phyloP scores from a whole-genome alignment of 2,797 vertebrate species.

The Hoplostethus mediterraneus region DNA sequence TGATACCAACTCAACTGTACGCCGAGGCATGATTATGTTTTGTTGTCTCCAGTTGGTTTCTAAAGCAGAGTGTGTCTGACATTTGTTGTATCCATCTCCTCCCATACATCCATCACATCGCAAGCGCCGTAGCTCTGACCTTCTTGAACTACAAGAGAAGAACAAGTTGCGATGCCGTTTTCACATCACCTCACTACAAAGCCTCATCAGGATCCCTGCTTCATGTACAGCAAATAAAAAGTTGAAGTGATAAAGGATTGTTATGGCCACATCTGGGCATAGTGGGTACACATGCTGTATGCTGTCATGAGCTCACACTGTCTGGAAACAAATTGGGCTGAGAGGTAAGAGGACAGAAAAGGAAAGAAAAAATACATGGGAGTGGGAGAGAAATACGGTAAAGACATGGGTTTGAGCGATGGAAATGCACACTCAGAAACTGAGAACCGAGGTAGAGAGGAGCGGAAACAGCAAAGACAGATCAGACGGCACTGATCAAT shows the following conservation, averaged over 20 bases:
- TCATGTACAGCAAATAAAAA: constrained; percentile 27
- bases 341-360: not conserved
- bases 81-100: constrained; percentile 32
- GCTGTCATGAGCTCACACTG: not conserved
- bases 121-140: not conserved
- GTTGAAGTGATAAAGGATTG: constrained; percentile 17
- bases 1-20: constrained; percentile 1
- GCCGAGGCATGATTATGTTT: not conserved
- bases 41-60: constrained; percentile 4
- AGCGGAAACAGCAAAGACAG: constrained; percentile 7
- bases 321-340: not conserved
- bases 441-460: not conserved
- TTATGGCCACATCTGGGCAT: constrained; percentile 3
- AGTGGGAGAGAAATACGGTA: constrained; percentile 7
- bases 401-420: constrained; percentile 13
- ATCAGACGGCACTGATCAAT: not conserved
- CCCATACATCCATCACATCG: constrained; percentile 7
- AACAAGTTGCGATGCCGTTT: constrained; percentile 22
- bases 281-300: not conserved
- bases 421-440: constrained; percentile 1
- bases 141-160: constrained; percentile 9
- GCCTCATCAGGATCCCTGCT: not conserved
- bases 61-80: constrained; percentile 5
- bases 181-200: not conserved
- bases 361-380: not conserved